Base-by-base conservation (phyloP, 1,140 invertebrate genomes). In the Druon quercuslanigerum region DNA sequence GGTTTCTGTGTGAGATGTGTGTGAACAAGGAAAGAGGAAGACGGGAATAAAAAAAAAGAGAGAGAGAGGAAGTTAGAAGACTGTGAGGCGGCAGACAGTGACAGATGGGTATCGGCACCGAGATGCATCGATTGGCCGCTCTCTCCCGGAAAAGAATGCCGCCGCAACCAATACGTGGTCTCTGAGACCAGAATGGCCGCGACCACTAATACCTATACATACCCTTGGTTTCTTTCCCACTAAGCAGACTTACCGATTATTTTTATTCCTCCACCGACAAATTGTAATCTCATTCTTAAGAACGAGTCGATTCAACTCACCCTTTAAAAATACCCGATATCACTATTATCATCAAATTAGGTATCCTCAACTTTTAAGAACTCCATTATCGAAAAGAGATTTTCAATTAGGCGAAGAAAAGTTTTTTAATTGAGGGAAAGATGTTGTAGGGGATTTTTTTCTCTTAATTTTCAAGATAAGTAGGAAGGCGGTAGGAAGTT, bases 111-210 rank as follows among this genome's bases (percentile, higher is more conserved):
- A 91, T 91, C 90, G 89, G 86, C 85, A 82, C 77, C 80, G 86
- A 90, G 89, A 90, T 90, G 89, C 89, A 90, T 90, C 89, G 89
- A 90, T 90, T 90, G 89, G 89, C 89, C 85, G 89, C 87, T 90
- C 87, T 87, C 87, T 87, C 85, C 88, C 87, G 89, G 89, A 90
- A 90, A 90, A 90, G 89, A 90, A 90, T 90, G 89, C 87, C 84
- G 89, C 86, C 82, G 82, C 80, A 88, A 87, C 89, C 89, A 90
- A 90, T 90, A 86, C 89, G 87, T 88, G 87, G 84, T 86, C 86
- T 76, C 85, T 80, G 82, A 82, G 85, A 85, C 83, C 86, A 90
- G 88, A 90, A 90, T 90, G 89, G 89, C 88, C 88, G 88, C 86
- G 82, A 84, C 83, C 80, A 80, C 81, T 85, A 81, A 86, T 87